Evolutionary conservation across 2,888 invertebrate species (phyloP), one percentile per base, ranked within the genome.

Genomic region (Buathra laborator): DNA sequence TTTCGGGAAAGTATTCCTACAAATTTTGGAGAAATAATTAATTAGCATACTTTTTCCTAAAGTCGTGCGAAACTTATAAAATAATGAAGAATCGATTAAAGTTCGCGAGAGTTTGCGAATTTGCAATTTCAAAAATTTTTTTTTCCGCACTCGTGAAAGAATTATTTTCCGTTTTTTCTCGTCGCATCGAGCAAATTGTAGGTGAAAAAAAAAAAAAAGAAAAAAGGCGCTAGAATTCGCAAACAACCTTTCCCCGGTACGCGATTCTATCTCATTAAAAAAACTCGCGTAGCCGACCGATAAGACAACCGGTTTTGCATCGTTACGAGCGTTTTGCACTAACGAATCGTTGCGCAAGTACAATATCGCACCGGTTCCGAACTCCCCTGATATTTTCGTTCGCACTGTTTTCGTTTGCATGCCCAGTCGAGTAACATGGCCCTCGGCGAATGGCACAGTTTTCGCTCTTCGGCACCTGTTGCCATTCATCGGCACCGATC

Each of bases 221-320:
- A 3, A 4, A 14, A 43, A 16, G 14, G 6, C 16, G 12, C n/a
- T 7, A 66, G 12, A 43, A 6, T 14, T 43, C 37, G 66, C 16
- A n/a, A 48, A 53, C 53, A 16, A 37, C 32, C 43, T 71, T 71
- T 53, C 19, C 9, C 56, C 56, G 24, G 56, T 56, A 16, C 44
- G 37, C 62, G 62, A 44, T 48, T 67, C 19, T 44, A 14, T 46
- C 19, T 16, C 14, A 37, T 64, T 43, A 37, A n/a, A 64, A 51
- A 74, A 74, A 24, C 29, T 46, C 44, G 44, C 44, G 29, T 19
- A 32, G 32, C 48, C 37, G 43, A 37, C 68, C 62, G 81, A 81
- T 81, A 81, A 81, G 68, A 70, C 16, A 29, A 81, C 76, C 81
- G 64, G 75, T 81, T 80, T 80, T 46, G 19, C 53, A 44, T 43